Conservation (phyloP, 1,140 invertebrate genomes). For the Meloidogyne exigua region DNA sequence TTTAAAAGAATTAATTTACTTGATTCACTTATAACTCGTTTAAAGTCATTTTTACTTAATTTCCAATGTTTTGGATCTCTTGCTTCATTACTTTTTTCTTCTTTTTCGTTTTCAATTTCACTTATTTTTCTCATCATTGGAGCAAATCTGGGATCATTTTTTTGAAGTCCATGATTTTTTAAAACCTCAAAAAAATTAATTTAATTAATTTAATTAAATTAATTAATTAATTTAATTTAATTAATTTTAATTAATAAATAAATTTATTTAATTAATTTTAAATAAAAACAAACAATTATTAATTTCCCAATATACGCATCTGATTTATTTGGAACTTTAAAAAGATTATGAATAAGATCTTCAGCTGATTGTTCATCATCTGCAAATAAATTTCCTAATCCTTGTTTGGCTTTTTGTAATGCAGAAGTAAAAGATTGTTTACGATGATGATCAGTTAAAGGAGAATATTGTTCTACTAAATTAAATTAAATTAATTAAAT, state of each 20-base stretch:
- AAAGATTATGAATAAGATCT: slow-evolving; percentile 54
- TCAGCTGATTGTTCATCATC: slow-evolving; percentile 49
- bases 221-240: not conserved
- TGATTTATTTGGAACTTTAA: slow-evolving; percentile 56
- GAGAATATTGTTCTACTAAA: slow-evolving; percentile 23
- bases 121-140: slow-evolving; percentile 51
- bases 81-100: slow-evolving; percentile 40
- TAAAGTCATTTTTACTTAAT: slow-evolving; percentile 45
- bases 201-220: not conserved
- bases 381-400: slow-evolving; percentile 44
- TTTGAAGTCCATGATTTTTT: slow-evolving; percentile 51
- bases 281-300: slow-evolving; percentile 47
- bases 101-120: slow-evolving; percentile 48
- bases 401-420: slow-evolving; percentile 32
- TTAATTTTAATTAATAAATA: too few relatives aligned
- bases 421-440: slow-evolving; percentile 24
- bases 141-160: slow-evolving; percentile 42
- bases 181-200: slow-evolving; percentile 24
- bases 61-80: slow-evolving; percentile 56
- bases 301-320: slow-evolving; percentile 57
- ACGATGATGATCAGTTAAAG: slow-evolving; percentile 13
- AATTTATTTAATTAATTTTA: not conserved
- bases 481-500: too few relatives aligned
- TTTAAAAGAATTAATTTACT: too few relatives aligned
- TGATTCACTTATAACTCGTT: slow-evolving; percentile 32